Conservation (phyloP, 2,113 vertebrate genomes). For the Motacilla tschutschensis region DNA sequence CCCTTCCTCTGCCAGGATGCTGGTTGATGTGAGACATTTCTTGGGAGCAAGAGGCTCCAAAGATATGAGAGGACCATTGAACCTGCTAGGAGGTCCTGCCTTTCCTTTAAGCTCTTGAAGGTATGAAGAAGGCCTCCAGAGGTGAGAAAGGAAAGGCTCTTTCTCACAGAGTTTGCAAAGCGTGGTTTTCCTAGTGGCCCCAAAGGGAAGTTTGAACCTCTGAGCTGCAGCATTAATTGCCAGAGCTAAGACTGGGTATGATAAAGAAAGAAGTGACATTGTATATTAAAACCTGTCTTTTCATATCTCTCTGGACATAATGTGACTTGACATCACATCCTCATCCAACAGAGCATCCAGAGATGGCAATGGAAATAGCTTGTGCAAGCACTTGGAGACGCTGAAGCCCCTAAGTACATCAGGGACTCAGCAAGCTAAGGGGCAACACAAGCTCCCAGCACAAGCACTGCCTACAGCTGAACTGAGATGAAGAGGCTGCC, state of each 20-base stretch:
- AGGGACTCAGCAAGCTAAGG: background rate
- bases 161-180: background rate
- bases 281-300: conserved; percentile 46
- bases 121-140: background rate
- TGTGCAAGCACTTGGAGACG: background rate
- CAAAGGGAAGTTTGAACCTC: background rate
- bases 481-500: background rate
- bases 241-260: background rate
- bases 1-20: background rate
- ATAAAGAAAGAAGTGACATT: conserved; percentile 7
- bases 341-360: background rate
- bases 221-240: conserved; percentile 3
- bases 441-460: background rate
- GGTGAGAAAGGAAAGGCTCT: background rate
- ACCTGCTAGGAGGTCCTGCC: background rate
- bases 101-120: background rate
- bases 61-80: background rate
- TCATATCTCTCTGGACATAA: conserved; percentile 39
- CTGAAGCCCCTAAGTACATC: background rate
- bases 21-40: background rate
- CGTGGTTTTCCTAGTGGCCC: background rate
- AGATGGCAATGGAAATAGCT: conserved; percentile 16
- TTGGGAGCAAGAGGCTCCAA: background rate
- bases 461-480: background rate
- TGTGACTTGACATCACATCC: conserved; percentile 36